A percentile compares a stretch with the other conserved stretches of the same genome.
Conservation (phyloP, 2,888 invertebrate species). For the Drosophila maculinotata region DNA sequence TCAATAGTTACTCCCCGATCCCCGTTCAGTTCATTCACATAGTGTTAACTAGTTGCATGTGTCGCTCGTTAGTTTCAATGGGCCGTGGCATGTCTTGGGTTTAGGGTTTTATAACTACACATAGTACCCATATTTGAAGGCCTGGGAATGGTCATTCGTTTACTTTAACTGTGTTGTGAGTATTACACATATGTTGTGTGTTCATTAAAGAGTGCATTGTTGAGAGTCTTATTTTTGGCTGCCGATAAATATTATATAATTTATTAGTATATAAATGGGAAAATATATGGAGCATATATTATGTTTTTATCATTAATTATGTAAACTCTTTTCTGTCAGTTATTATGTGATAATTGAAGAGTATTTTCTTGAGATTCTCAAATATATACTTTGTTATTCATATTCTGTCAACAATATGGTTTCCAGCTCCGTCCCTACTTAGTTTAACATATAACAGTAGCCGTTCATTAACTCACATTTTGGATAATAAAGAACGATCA, state of each 20-base stretch:
- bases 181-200: background rate
- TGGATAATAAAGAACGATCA: conserved; percentile 28
- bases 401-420: no score
- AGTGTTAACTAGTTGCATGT: conserved; percentile 71
- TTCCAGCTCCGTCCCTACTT: no score
- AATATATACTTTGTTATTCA: no score
- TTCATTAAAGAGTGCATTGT: conserved; percentile 10
- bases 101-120: conserved; percentile 19
- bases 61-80: conserved; percentile 72
- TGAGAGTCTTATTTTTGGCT: background rate
- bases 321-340: background rate
- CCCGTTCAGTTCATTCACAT: conserved; percentile 1
- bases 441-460: conserved; percentile 10
- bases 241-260: background rate
- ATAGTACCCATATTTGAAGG: conserved; percentile 31
- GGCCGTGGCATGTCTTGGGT: conserved; percentile 49
- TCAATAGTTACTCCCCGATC: conserved; percentile 54
- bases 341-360: no score
- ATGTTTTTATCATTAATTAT: background rate
- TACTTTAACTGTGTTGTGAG: conserved; percentile 8
- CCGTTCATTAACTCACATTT: conserved; percentile 23
- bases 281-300: no score
- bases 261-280: background rate
- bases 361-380: background rate
- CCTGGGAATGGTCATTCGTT: conserved; percentile 27